Conservation (phyloP, 1,140 invertebrate genomes). For the Thaumatotibia leucotreta region DNA sequence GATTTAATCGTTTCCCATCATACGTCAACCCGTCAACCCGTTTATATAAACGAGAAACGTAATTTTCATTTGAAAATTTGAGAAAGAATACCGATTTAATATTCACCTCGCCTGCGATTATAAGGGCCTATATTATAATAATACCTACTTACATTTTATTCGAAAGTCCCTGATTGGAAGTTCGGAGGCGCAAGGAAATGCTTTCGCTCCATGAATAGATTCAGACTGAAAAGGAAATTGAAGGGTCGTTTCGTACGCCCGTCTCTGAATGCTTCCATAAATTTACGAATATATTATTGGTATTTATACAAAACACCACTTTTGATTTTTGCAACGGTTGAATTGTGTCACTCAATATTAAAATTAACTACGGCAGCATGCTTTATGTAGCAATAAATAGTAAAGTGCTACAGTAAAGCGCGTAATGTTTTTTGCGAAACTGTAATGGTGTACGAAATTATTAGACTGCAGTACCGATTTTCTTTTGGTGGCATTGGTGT, state of each 20-base stretch:
- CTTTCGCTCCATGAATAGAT: conserved; percentile 52
- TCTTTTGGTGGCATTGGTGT: conserved; percentile 53
- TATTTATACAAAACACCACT: conserved; percentile 39
- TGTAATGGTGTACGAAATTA: conserved; percentile 36
- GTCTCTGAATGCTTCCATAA: conserved; percentile 45
- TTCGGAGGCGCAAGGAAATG: conserved; percentile 46
- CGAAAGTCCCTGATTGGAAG: conserved; percentile 49
- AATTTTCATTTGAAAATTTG: neutral
- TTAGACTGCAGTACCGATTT: conserved; percentile 31
- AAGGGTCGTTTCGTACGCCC: conserved; percentile 52
- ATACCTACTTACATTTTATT: conserved; percentile 43
- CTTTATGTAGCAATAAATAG: neutral
- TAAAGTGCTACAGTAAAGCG: neutral
- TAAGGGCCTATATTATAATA: conserved; percentile 45
- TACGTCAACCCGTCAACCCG: neutral
- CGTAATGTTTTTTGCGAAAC: conserved; percentile 32
- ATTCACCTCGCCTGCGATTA: conserved; percentile 54
- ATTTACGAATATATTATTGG: conserved; percentile 50
- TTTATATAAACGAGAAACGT: neutral
- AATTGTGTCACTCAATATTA: conserved; percentile 2
- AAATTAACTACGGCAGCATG: neutral
- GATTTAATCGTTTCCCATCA: neutral
- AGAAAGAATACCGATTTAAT: conserved; percentile 40
- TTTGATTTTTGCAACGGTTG: conserved; percentile 15
- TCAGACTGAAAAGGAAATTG: conserved; percentile 58